Percentiles rank a stretch among this genome's conserved stretches.
Evolutionary conservation across 2,797 vertebrate genomes (phyloP).

Genomic region (Protosalanx chinensis): DNA sequence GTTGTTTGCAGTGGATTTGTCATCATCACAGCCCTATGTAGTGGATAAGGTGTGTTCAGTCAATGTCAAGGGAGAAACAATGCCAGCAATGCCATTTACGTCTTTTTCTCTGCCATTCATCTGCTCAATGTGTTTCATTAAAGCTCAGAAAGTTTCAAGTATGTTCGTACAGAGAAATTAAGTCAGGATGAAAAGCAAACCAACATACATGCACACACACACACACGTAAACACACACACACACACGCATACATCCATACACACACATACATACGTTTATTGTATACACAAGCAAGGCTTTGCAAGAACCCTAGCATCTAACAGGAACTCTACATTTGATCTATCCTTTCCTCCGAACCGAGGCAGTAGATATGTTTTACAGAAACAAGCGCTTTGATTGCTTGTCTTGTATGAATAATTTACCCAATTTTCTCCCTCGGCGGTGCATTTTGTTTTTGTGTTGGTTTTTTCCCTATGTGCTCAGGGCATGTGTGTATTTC

Average conservation of each 20-base stretch:
- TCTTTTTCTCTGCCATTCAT: conserved; percentile 54
- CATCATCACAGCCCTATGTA: conserved; percentile 30
- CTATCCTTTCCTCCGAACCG: conserved; percentile 53
- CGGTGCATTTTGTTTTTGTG: conserved; percentile 21
- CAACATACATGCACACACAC: conserved; percentile 22
- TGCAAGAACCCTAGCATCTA: conserved; percentile 55
- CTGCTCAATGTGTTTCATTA: conserved; percentile 70
- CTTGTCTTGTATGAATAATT: conserved; percentile 53
- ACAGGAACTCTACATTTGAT: conserved; percentile 46
- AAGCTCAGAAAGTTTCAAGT: conserved; percentile 80
- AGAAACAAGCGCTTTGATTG: conserved; percentile 67
- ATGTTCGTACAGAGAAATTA: conserved; percentile 65
- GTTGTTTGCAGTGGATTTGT: conserved; percentile 52
- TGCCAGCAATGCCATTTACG: conserved; percentile 41
- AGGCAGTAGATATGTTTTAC: conserved; percentile 52
- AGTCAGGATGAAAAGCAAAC: conserved; percentile 42
- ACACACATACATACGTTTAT: conserved; percentile 42
- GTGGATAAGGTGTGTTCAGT: conserved; percentile 25
- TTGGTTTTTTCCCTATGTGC: conserved; percentile 53
- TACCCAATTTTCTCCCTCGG: conserved; percentile 49
- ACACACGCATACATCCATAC: conserved; percentile 29
- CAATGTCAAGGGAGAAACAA: conserved; percentile 30
- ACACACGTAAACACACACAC: conserved; percentile 22
- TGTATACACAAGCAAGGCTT: conserved; percentile 63
- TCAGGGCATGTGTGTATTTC: conserved; percentile 60